Conservation (phyloP, 2,797 vertebrate species). For the Garrulus glandarius region DNA sequence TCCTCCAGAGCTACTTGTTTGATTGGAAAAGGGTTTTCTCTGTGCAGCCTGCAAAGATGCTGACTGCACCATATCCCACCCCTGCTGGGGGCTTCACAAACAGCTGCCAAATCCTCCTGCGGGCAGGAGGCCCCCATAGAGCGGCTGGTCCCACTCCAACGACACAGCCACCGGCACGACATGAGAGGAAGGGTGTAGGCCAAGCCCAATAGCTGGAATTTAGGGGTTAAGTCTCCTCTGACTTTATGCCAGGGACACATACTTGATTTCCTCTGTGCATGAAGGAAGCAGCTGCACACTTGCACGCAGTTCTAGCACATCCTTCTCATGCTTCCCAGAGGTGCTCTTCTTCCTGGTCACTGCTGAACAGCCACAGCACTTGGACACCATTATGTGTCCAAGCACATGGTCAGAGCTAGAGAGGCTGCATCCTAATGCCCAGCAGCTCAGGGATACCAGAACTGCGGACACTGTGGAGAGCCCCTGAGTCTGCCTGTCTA, state of each 20-base stretch:
- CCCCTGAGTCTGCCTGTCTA: not conserved
- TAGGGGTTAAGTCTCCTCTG: not conserved
- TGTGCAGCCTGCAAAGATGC: not conserved
- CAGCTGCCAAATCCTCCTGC: fast-evolving
- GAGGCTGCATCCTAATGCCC: not conserved
- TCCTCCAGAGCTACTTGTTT: not conserved
- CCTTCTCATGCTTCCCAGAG: not conserved
- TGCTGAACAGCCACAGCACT: not conserved
- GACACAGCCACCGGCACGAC: fast-evolving
- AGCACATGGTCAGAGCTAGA: not conserved
- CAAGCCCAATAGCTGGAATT: not conserved
- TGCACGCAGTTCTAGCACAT: not conserved
- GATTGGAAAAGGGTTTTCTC: not conserved
- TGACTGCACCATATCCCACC: not conserved
- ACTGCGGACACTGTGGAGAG: not conserved
- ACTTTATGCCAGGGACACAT: not conserved
- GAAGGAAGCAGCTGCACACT: not conserved
- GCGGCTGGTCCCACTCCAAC: not conserved
- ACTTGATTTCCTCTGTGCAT: fast-evolving
- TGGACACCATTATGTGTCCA: fast-evolving
- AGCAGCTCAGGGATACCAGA: not conserved
- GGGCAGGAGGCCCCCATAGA: not conserved
- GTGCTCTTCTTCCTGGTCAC: fast-evolving
- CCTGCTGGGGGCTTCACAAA: not conserved
- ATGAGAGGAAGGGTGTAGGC: not conserved